These are phyloP conservation scores for Epistrophella euchroma DNA, from an alignment of 2,888 invertebrate genomes.

Conservation along the genomic window DNA sequence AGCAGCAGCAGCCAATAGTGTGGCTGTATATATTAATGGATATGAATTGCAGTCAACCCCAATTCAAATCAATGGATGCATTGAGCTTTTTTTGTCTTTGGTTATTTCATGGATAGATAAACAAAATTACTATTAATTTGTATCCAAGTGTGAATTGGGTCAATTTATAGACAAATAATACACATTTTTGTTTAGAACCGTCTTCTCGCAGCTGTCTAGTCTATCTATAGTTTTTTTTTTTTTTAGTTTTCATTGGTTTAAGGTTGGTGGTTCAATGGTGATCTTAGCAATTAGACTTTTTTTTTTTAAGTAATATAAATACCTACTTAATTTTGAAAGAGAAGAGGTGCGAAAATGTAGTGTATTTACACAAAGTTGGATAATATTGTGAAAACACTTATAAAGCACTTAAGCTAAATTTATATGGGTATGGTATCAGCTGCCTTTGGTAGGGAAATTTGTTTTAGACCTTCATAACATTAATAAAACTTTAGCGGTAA, in stretches of 20 bases:
- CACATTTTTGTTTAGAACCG: slow-evolving; percentile 23
- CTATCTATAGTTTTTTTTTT: background rate
- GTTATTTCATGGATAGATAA: slow-evolving; percentile 56
- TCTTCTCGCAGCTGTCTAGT: slow-evolving; percentile 26
- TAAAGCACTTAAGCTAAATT: background rate
- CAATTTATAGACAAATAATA: slow-evolving; percentile 58
- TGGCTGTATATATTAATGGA: slow-evolving; percentile 3
- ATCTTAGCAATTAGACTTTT: background rate
- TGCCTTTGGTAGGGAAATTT: background rate
- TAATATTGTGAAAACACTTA: slow-evolving; percentile 17
- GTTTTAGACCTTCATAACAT: no score
- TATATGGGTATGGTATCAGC: background rate
- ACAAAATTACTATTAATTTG: slow-evolving; percentile 70
- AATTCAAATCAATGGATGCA: slow-evolving; percentile 43
- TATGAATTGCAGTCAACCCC: slow-evolving; percentile 56
- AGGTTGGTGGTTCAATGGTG: slow-evolving; percentile 30
- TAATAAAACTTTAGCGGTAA: no score
- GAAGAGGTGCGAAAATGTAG: slow-evolving; percentile 11
- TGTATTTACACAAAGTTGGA: slow-evolving; percentile 1
- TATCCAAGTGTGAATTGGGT: slow-evolving; percentile 72
- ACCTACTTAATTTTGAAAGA: background rate
- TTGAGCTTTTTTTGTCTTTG: slow-evolving; percentile 21
- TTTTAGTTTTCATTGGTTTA: background rate
- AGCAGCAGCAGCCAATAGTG: background rate
- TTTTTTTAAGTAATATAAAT: background rate